These are phyloP conservation scores for Pasiphila rectangulata DNA, from an alignment of 2,888 invertebrate species.

Conservation along the genomic window DNA sequence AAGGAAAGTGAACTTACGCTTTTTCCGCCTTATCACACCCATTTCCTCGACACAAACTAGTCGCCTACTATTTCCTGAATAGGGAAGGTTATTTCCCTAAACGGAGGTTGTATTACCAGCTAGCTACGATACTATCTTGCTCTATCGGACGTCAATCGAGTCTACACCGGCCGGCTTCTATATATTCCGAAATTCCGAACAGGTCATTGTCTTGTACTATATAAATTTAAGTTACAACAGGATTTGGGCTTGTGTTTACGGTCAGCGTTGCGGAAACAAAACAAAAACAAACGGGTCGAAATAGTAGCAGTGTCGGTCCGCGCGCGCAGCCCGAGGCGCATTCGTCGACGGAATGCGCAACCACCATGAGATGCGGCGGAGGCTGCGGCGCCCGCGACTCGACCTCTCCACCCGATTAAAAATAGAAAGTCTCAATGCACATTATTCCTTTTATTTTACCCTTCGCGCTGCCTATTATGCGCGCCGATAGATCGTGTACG, in stretches of 20 bases:
- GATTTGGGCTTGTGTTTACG: constrained; percentile 21
- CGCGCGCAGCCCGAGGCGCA: constrained; percentile 73
- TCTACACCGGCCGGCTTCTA: constrained; percentile 54
- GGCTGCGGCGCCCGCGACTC: constrained; percentile 62
- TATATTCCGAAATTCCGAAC: constrained; percentile 60
- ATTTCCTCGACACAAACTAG: constrained; percentile 58
- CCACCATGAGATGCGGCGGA: constrained; percentile 59
- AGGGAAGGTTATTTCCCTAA: constrained; percentile 43
- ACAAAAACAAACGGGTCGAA: constrained; percentile 54
- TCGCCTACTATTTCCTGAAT: constrained; percentile 53
- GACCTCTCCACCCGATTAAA: constrained; percentile 74
- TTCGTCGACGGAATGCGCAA: constrained; percentile 71
- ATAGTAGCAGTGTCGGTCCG: constrained; percentile 40
- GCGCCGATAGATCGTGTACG: constrained; percentile 53
- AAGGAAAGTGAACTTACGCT: constrained; percentile 70
- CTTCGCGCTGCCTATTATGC: constrained; percentile 65
- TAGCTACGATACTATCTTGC: constrained; percentile 47
- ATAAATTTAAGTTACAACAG: constrained; percentile 4
- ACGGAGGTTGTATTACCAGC: constrained; percentile 47
- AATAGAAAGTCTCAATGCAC: constrained; percentile 76
- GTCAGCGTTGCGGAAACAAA: constrained; percentile 27
- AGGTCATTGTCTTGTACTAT: constrained; percentile 59
- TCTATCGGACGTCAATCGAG: constrained; percentile 59
- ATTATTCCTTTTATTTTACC: constrained; percentile 71
- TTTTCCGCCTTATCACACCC: constrained; percentile 76